Evolutionary conservation across 2,888 invertebrate genomes (phyloP), one percentile per base, ranked within the genome.

Genomic region (Lasioglossum morio): DNA sequence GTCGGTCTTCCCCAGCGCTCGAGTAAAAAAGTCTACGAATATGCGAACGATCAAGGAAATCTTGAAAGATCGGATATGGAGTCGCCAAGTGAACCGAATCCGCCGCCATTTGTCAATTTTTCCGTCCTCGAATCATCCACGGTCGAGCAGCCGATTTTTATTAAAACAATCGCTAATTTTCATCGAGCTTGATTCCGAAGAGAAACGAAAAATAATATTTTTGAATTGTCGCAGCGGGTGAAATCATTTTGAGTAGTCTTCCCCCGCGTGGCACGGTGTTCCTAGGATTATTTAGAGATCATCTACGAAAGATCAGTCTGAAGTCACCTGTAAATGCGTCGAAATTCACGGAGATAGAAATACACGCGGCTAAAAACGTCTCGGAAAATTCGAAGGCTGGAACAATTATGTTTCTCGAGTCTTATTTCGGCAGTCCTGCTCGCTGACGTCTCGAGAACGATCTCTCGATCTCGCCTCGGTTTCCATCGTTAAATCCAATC

Each of bases 31-130:
- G 63, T 66, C 23, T 82, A 93, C 94, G 95, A 93, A 95, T 95
- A 95, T 93, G 92, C 95, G 94, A 95, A 94, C 87, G 86, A 91
- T 94, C 95, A 94, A 95, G 94, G 92, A 95, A 95, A 84, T 95
- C 94, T 95, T 95, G 94, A 94, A 91, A 90, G 66, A 94, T 94
- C 95, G 95, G 92, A 93, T 95, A 94, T 94, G 92, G 94, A 94
- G 91, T 2, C 79, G 91, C 93, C 93, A 91, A 74, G 88, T 85
- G 60, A 83, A 81, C 87, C 63, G 80, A 88, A 89, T 90, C 79
- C 80, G 85, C 87, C 87, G 87, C 86, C 75, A 60, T 78, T 79
- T 30, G 43, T 77, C 79, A 66, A 76, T 75, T 77, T 73, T 75
- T 43, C 70, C 34, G 57, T 16, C 23, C 48, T 14, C 34, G 8